Percentiles rank a stretch among this genome's conserved stretches.
Conservation (phyloP, 2,888 invertebrate species). For the Pasiphila rectangulata region DNA sequence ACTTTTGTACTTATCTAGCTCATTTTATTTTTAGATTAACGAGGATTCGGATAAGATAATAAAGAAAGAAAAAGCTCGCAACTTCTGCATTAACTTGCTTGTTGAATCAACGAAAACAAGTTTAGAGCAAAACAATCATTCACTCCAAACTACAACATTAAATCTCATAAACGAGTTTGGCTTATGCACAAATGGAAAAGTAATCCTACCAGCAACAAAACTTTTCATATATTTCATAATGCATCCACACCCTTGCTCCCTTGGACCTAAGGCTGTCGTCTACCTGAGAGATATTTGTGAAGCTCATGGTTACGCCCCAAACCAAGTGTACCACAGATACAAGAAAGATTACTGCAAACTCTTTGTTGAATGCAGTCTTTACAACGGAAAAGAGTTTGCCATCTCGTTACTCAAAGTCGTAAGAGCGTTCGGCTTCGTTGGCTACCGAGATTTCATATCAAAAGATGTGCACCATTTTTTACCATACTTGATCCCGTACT, state of each 20-base stretch:
- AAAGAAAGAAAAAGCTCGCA: constrained; percentile 58
- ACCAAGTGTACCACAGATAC: constrained; percentile 82
- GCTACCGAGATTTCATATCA: constrained; percentile 84
- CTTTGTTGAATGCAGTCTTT: constrained; percentile 81
- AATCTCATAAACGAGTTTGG: constrained; percentile 78
- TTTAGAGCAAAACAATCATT: constrained; percentile 74
- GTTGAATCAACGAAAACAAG: constrained; percentile 70
- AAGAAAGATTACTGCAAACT: constrained; percentile 83
- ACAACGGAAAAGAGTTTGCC: constrained; percentile 79
- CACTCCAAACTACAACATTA: constrained; percentile 78
- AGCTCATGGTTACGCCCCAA: constrained; percentile 74
- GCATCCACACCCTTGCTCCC: constrained; percentile 79
- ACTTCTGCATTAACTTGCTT: constrained; percentile 61
- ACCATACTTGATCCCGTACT: constrained; percentile 82
- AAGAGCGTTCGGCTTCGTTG: constrained; percentile 85
- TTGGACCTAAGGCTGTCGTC: constrained; percentile 79
- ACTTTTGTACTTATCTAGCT: background rate
- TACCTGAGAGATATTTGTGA: constrained; percentile 81
- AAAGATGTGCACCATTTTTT: constrained; percentile 86
- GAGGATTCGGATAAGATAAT: constrained; percentile 45
- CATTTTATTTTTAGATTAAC: constrained; percentile 41
- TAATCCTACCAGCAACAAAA: constrained; percentile 70
- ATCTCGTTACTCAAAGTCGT: constrained; percentile 82
- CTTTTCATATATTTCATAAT: constrained; percentile 82
- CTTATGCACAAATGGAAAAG: constrained; percentile 52